Percentiles rank a stretch among this genome's conserved stretches.
These are phyloP conservation scores for Amphiprion percula DNA, from an alignment of 2,113 vertebrate genomes.

Conservation along the genomic window DNA sequence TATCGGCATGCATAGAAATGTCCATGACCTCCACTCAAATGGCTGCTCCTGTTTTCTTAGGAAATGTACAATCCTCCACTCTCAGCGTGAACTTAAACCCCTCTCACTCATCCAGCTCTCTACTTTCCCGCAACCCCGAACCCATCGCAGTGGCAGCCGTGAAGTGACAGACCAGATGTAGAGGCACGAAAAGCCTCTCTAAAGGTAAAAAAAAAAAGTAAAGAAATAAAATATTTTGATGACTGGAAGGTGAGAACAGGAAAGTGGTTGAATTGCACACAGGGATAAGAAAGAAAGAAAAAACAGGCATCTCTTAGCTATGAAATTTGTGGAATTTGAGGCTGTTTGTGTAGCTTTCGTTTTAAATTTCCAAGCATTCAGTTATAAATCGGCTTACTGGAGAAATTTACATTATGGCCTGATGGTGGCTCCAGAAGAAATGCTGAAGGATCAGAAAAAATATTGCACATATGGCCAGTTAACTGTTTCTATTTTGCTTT, in stretches of 20 bases:
- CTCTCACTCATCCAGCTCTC: slow-evolving; percentile 72
- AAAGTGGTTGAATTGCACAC: slow-evolving; percentile 30
- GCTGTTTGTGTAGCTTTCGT: neutral
- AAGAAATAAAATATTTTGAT: slow-evolving; percentile 43
- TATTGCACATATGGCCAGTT: too few species aligned
- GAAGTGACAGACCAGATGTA: slow-evolving; percentile 73
- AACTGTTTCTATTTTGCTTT: too few species aligned
- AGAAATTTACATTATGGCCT: neutral
- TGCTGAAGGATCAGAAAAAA: neutral
- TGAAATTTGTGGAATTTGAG: neutral
- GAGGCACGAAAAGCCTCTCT: slow-evolving; percentile 73
- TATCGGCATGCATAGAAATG: slow-evolving; percentile 67
- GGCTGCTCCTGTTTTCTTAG: slow-evolving; percentile 82
- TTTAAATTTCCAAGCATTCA: neutral
- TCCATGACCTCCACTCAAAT: slow-evolving; percentile 80
- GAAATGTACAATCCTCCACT: slow-evolving; percentile 77
- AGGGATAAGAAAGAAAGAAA: neutral
- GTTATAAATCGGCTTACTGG: neutral
- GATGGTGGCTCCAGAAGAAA: neutral
- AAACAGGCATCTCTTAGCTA: neutral
- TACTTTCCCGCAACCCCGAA: slow-evolving; percentile 66
- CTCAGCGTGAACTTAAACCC: slow-evolving; percentile 62
- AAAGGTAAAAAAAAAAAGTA: slow-evolving; percentile 37
- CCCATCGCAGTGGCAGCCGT: slow-evolving; percentile 47
- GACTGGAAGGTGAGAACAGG: slow-evolving; percentile 30